These are phyloP conservation scores for Mechanitis mazaeus DNA, from an alignment of 2,888 invertebrate genomes.

Conservation along the genomic window DNA sequence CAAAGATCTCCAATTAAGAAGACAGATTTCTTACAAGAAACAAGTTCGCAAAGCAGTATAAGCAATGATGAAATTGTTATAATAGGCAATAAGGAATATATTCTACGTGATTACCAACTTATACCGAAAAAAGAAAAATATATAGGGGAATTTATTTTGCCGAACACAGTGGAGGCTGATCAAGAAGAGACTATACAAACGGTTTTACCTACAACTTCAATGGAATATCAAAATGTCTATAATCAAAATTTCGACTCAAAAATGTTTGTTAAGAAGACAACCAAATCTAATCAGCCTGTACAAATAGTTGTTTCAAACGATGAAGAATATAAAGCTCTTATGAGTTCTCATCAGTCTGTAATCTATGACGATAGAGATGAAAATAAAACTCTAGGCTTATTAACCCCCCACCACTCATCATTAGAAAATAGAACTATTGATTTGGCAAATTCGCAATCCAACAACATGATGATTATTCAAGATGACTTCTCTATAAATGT, in stretches of 20 bases:
- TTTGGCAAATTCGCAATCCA: slow-evolving; percentile 72
- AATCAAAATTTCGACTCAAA: slow-evolving; percentile 40
- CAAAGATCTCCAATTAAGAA: slow-evolving; percentile 33
- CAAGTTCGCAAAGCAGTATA: slow-evolving; percentile 29
- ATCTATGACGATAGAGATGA: slow-evolving; percentile 60
- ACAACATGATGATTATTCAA: slow-evolving; percentile 79
- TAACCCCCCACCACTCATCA: slow-evolving; percentile 48
- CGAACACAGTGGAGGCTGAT: slow-evolving; percentile 46
- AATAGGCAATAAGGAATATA: slow-evolving; percentile 78
- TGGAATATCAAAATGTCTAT: slow-evolving; percentile 46
- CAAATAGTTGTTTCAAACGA: slow-evolving; percentile 72
- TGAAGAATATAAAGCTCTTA: slow-evolving; percentile 69
- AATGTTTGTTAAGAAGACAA: slow-evolving; percentile 51
- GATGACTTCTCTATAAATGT: slow-evolving; percentile 77
- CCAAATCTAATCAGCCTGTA: slow-evolving; percentile 56
- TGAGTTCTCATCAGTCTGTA: slow-evolving; percentile 63
- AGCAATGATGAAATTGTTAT: slow-evolving; percentile 61
- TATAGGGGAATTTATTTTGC: slow-evolving; percentile 45
- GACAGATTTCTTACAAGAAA: slow-evolving; percentile 44
- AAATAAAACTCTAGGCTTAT: slow-evolving; percentile 60
- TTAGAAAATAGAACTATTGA: slow-evolving; percentile 52
- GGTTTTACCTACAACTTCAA: slow-evolving; percentile 43
- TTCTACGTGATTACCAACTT: slow-evolving; percentile 63
- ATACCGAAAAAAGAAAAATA: slow-evolving; percentile 44
- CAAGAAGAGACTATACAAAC: slow-evolving; percentile 40